phyloP scores from a whole-genome alignment of 1,140 invertebrate genomes.

The Paraescarpia echinospica region DNA sequence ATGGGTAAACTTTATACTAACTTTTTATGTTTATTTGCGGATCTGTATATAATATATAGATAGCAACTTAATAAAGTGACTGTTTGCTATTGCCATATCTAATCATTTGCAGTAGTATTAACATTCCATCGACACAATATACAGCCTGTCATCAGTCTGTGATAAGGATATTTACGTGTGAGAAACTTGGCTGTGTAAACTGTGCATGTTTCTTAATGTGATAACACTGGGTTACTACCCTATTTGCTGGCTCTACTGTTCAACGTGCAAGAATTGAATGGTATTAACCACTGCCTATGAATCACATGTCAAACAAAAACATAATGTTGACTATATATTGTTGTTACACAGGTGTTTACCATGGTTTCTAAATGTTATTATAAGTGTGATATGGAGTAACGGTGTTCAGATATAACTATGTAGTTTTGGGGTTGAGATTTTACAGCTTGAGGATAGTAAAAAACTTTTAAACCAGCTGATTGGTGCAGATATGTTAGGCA shows the following conservation, averaged over 20 bases:
- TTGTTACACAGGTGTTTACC: background rate
- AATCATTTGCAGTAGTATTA: background rate
- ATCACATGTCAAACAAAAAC: background rate
- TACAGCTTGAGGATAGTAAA: background rate
- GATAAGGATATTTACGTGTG: slow-evolving; percentile 1
- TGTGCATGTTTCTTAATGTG: background rate
- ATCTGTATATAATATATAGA: background rate
- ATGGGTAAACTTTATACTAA: background rate
- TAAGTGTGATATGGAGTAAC: background rate
- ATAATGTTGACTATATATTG: background rate
- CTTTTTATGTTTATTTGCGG: background rate
- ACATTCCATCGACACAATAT: background rate
- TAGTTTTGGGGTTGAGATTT: background rate
- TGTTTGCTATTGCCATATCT: background rate
- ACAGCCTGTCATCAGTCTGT: background rate
- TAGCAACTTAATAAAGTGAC: background rate
- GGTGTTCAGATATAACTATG: background rate
- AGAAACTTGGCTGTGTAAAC: background rate
- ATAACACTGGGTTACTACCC: background rate
- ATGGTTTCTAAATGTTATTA: background rate
- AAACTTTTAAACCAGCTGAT: background rate
- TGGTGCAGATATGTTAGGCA: background rate
- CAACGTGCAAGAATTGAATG: background rate
- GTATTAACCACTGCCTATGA: background rate
- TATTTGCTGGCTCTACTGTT: background rate